Percentiles rank a stretch among this genome's conserved stretches.
Evolutionary conservation across 2,113 vertebrate species (phyloP).

Genomic region (Malaclemys terrapin): DNA sequence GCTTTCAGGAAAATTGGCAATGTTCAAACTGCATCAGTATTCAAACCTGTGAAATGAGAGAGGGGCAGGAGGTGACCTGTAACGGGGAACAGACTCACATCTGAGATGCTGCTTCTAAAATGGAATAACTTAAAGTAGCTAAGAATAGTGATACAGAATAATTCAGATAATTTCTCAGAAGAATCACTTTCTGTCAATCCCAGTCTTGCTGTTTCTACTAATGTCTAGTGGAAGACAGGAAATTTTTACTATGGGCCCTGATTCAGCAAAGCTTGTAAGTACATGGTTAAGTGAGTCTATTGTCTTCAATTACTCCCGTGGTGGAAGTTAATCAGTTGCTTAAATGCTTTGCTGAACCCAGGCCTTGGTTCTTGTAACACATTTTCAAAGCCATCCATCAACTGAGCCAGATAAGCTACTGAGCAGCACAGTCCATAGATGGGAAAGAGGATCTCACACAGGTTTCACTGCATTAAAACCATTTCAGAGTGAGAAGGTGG

Average conservation of each 20-base stretch:
- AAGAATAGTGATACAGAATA: neutral
- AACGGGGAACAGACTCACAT: conserved; percentile 9
- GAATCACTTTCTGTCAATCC: neutral
- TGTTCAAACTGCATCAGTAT: conserved; percentile 36
- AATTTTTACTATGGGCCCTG: neutral
- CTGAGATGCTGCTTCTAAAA: conserved; percentile 4
- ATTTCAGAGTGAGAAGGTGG: neutral
- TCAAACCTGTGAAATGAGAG: conserved; percentile 10
- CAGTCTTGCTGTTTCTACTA: neutral
- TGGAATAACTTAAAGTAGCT: conserved; percentile 15
- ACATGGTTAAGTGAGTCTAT: neutral
- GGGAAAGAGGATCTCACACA: neutral
- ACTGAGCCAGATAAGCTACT: neutral
- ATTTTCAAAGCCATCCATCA: conserved; percentile 29
- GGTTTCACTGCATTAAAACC: neutral
- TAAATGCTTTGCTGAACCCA: conserved; percentile 17
- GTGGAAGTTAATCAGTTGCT: conserved; percentile 15
- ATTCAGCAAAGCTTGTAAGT: neutral
- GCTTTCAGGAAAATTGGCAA: conserved; percentile 52
- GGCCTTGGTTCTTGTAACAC: neutral
- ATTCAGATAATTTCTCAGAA: neutral
- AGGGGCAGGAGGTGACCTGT: conserved; percentile 15
- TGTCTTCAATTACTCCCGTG: conserved; percentile 2
- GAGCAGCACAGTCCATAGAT: neutral
- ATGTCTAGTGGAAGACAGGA: conserved; percentile 4